Conservation (phyloP, 2,797 vertebrate species). For the Tarsius wallacei region DNA sequence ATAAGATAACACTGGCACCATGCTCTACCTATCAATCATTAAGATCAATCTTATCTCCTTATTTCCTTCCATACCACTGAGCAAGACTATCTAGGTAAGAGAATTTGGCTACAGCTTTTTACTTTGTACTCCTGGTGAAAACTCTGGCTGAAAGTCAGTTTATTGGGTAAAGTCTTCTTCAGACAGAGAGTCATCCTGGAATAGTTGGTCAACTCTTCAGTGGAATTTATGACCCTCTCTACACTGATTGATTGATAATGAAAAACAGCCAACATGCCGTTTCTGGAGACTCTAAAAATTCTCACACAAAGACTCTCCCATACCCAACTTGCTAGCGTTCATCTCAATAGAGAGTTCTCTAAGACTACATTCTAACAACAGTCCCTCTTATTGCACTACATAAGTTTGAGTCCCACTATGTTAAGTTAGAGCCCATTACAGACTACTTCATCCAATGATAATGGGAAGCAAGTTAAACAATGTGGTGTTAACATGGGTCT, state of each 20-base stretch:
- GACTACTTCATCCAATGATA: slow-evolving; percentile 24
- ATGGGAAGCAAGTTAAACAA: slow-evolving; percentile 4
- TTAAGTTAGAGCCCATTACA: slow-evolving; percentile 41
- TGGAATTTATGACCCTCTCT: neutral
- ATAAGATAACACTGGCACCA: neutral
- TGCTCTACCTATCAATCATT: slow-evolving; percentile 38
- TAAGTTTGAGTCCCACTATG: slow-evolving; percentile 4
- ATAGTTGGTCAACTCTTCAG: slow-evolving; percentile 41
- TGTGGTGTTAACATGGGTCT: slow-evolving; percentile 6
- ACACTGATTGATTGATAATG: slow-evolving; percentile 56
- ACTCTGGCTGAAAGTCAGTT: slow-evolving; percentile 38
- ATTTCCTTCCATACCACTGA: neutral
- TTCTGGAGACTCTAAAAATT: slow-evolving; percentile 53
- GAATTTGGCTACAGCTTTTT: slow-evolving; percentile 50
- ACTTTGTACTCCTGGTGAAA: slow-evolving; percentile 60
- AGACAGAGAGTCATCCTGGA: slow-evolving; percentile 55
- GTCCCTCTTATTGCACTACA: neutral
- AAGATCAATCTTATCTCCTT: slow-evolving; percentile 40
- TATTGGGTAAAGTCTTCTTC: neutral
- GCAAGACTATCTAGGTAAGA: neutral
- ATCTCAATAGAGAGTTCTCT: slow-evolving; percentile 16
- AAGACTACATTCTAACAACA: slow-evolving; percentile 46
- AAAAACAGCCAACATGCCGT: slow-evolving; percentile 18
- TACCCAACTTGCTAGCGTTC: slow-evolving; percentile 17
- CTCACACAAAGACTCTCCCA: neutral